phyloP scores from a whole-genome alignment of 2,888 invertebrate species.

The Hedya salicella region DNA sequence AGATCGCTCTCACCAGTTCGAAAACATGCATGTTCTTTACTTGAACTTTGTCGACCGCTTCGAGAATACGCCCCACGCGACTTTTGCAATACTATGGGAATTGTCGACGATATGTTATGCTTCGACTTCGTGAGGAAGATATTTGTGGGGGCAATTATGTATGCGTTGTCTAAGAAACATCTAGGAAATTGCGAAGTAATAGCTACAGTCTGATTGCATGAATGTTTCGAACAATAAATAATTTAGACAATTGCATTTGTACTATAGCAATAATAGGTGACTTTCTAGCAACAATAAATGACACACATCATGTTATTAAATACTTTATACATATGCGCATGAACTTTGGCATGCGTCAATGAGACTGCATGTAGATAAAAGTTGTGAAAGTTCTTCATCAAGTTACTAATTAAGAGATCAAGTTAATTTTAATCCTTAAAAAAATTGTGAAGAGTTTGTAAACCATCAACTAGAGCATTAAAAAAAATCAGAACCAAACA shows the following conservation, averaged over 20 bases:
- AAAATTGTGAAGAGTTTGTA: too few relatives aligned
- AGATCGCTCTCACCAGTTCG: conserved; percentile 46
- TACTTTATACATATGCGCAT: too few relatives aligned
- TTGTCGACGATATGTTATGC: conserved; percentile 16
- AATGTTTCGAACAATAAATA: not conserved
- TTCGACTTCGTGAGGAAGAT: conserved; percentile 25
- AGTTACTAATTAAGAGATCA: too few relatives aligned
- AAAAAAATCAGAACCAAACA: not conserved
- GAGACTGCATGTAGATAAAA: too few relatives aligned
- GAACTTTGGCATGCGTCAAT: too few relatives aligned
- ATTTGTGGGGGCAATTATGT: conserved; percentile 22
- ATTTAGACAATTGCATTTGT: too few relatives aligned
- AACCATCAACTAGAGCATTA: not conserved
- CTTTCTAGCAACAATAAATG: too few relatives aligned
- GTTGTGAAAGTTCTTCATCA: too few relatives aligned
- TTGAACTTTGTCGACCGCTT: conserved; percentile 40
- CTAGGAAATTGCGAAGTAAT: conserved; percentile 12
- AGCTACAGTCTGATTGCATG: not conserved
- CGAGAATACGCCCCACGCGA: conserved; percentile 40
- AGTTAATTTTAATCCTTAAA: not conserved
- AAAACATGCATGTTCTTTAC: conserved; percentile 44
- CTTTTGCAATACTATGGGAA: conserved; percentile 35
- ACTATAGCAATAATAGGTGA: too few relatives aligned
- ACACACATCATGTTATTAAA: too few relatives aligned
- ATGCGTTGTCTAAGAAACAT: conserved; percentile 22